Percentiles rank a stretch among this genome's conserved stretches.
These are phyloP conservation scores for Hydrotaea diabolus DNA, from an alignment of 2,888 invertebrate genomes.

Conservation along the genomic window DNA sequence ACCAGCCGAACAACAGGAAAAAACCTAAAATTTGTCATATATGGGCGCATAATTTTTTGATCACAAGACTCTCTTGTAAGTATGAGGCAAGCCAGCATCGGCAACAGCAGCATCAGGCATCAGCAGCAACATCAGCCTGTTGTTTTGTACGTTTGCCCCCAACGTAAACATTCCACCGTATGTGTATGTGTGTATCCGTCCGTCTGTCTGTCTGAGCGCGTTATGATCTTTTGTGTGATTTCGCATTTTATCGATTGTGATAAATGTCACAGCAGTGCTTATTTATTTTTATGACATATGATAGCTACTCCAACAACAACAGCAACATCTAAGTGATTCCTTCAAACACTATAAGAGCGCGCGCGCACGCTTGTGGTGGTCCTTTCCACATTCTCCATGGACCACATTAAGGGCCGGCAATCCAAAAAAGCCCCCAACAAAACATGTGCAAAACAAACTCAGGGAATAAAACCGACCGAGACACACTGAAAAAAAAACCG, in stretches of 20 bases:
- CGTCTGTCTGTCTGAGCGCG: neutral
- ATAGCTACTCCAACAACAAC: constrained; percentile 61
- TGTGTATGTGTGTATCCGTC: constrained; percentile 37
- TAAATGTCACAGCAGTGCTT: constrained; percentile 81
- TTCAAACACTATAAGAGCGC: constrained; percentile 39
- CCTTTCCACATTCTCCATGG: constrained; percentile 11
- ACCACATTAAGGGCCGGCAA: constrained; percentile 34
- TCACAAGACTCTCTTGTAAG: neutral
- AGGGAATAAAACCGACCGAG: no score
- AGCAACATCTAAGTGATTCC: constrained; percentile 70
- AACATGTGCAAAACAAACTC: constrained; percentile 37
- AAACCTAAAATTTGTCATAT: constrained; percentile 29
- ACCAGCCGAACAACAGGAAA: neutral
- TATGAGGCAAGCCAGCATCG: neutral
- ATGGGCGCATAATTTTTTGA: constrained; percentile 35
- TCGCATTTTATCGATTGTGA: constrained; percentile 75
- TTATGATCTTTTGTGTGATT: constrained; percentile 63
- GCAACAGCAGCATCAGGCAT: constrained; percentile 15
- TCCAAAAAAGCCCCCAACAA: no score
- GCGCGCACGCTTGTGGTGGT: constrained; percentile 23
- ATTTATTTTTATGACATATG: constrained; percentile 80
- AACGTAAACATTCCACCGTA: constrained; percentile 12
- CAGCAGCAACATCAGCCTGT: constrained; percentile 16
- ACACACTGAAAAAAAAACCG: constrained; percentile 38
- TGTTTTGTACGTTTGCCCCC: neutral